phyloP scores from a whole-genome alignment of 2,113 vertebrate species.

The Struthidea cinerea region DNA sequence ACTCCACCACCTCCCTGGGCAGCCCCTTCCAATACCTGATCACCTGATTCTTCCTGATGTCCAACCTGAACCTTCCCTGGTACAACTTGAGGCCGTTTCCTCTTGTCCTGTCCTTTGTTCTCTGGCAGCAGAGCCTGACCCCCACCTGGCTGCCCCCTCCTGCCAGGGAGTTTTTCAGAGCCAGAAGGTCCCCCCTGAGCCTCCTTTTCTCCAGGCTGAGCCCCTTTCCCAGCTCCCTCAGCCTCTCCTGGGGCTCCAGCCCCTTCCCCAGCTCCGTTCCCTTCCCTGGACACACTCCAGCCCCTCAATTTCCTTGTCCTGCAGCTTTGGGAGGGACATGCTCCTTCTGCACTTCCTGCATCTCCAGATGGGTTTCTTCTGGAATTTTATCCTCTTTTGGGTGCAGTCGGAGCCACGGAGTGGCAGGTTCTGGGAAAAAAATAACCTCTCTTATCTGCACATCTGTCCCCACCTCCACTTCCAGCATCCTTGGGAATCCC shows the following conservation, averaged over 20 bases:
- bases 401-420: background rate
- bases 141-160: background rate
- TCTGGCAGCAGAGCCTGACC: background rate
- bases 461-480: background rate
- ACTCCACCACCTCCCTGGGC: background rate
- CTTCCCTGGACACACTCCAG: accelerated
- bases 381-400: background rate
- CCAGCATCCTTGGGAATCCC: background rate
- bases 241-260: background rate
- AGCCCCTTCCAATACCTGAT: background rate
- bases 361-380: background rate
- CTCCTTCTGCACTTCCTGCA: background rate
- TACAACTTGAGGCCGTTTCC: accelerated
- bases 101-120: background rate
- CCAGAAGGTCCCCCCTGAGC: accelerated
- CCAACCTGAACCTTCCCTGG: background rate
- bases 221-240: background rate
- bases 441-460: background rate
- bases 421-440: background rate
- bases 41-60: background rate
- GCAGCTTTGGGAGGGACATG: background rate
- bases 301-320: background rate
- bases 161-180: background rate
- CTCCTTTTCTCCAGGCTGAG: background rate
- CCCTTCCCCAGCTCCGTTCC: accelerated